Percentiles rank a stretch among this genome's conserved stretches.
phyloP scores from a whole-genome alignment of 2,113 vertebrate genomes.

The Pseudorasbora parva region DNA sequence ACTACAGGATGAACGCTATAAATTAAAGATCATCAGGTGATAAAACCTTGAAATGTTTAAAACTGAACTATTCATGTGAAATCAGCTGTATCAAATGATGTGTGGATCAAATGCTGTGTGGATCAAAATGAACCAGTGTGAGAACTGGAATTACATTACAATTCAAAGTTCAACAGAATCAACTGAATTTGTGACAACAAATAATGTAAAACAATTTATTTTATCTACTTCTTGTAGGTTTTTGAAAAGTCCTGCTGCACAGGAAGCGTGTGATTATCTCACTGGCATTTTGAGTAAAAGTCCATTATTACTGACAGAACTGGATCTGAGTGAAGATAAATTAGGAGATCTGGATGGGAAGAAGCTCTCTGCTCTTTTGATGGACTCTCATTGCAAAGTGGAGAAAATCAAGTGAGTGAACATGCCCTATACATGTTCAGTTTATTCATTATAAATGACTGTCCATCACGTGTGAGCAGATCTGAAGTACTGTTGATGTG shows the following conservation, averaged over 20 bases:
- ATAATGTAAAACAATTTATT: no score
- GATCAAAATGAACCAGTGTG: no score
- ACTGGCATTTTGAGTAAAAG: background rate
- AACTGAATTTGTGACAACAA: no score
- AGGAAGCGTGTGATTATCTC: background rate
- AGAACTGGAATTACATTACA: no score
- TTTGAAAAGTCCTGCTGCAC: background rate
- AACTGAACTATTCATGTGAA: no score
- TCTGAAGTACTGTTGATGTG: background rate
- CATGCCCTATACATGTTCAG: background rate
- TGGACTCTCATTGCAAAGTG: background rate
- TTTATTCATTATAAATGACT: no score
- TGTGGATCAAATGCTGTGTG: no score
- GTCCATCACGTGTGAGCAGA: background rate
- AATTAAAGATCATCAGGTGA: no score
- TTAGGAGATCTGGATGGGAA: background rate
- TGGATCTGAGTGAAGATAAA: slow-evolving; percentile 7
- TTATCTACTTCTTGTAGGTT: background rate
- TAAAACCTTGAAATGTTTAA: no score
- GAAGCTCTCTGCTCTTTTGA: background rate
- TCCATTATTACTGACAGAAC: background rate
- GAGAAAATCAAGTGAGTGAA: background rate
- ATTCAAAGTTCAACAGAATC: no score
- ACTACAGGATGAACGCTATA: slow-evolving; percentile 15
- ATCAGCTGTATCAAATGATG: no score